A percentile compares a stretch with the other conserved stretches of the same genome.
phyloP scores from a whole-genome alignment of 2,797 vertebrate genomes.

The Hylomyscus alleni region DNA sequence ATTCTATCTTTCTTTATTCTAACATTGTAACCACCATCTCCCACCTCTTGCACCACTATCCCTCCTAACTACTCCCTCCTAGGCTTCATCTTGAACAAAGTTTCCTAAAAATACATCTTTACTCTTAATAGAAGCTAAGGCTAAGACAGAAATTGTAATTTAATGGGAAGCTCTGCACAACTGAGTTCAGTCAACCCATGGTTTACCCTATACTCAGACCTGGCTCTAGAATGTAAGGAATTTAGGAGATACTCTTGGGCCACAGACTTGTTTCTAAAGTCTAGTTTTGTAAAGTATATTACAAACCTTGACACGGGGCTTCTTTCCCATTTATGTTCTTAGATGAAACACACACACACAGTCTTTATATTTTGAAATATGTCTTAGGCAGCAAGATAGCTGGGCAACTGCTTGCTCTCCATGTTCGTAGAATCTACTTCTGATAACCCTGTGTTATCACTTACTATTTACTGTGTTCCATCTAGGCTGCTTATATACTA shows the following conservation, averaged over 20 bases:
- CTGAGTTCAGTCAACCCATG: background rate
- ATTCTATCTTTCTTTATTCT: background rate
- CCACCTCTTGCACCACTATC: background rate
- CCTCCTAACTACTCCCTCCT: background rate
- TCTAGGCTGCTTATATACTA: too few relatives aligned
- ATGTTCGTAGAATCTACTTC: too few relatives aligned
- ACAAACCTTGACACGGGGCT: background rate
- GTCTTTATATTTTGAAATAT: too few relatives aligned
- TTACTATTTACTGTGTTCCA: too few relatives aligned
- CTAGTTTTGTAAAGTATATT: background rate
- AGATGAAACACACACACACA: too few relatives aligned
- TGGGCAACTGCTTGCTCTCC: too few relatives aligned
- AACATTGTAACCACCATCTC: background rate
- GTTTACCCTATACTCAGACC: conserved; percentile 27
- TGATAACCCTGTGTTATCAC: too few relatives aligned
- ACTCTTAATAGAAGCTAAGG: background rate
- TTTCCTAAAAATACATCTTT: background rate
- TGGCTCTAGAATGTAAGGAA: conserved; percentile 22
- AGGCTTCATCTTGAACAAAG: conserved; percentile 4
- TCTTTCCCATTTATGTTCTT: too few relatives aligned
- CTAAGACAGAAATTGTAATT: background rate
- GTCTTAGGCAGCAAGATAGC: too few relatives aligned
- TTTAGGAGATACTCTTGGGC: conserved; percentile 52
- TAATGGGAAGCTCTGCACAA: background rate
- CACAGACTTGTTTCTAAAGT: conserved; percentile 43